Evolutionary conservation across 2,888 invertebrate genomes (phyloP).

Genomic region (Phengaris arion): DNA sequence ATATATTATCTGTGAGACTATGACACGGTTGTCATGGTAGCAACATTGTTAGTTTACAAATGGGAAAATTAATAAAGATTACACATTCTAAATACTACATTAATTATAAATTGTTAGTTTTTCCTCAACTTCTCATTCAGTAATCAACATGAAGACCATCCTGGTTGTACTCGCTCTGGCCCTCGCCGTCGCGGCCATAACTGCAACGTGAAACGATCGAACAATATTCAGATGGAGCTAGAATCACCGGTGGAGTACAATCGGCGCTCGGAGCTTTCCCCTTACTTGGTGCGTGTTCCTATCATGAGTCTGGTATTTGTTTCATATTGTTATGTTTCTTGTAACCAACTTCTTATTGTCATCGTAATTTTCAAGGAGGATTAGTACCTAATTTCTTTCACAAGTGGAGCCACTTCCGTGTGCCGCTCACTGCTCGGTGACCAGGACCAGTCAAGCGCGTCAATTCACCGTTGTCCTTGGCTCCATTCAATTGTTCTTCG

Average conservation of each 20-base stretch:
- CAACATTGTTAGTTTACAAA: no score
- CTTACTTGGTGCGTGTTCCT: conserved; percentile 41
- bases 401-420: conserved; percentile 45
- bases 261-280: conserved; percentile 41
- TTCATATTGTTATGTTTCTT: no score
- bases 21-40: no score
- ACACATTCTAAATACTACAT: no score
- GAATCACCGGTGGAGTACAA: conserved; percentile 47
- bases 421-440: conserved; percentile 55
- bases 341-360: background rate
- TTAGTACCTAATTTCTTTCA: conserved; percentile 45
- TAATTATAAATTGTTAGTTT: no score
- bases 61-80: no score
- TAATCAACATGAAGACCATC: conserved; percentile 34
- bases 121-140: no score
- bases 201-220: conserved; percentile 41
- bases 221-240: conserved; percentile 43
- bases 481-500: conserved; percentile 45
- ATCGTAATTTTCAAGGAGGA: conserved; percentile 45
- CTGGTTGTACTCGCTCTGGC: conserved; percentile 32
- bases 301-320: background rate
- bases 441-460: conserved; percentile 46
- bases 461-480: conserved; percentile 53
- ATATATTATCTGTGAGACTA: no score
- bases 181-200: conserved; percentile 34